Percentiles rank a stretch among this genome's conserved stretches.
Conservation (phyloP, 2,797 vertebrate genomes). For the Neomorphus geoffroyi region DNA sequence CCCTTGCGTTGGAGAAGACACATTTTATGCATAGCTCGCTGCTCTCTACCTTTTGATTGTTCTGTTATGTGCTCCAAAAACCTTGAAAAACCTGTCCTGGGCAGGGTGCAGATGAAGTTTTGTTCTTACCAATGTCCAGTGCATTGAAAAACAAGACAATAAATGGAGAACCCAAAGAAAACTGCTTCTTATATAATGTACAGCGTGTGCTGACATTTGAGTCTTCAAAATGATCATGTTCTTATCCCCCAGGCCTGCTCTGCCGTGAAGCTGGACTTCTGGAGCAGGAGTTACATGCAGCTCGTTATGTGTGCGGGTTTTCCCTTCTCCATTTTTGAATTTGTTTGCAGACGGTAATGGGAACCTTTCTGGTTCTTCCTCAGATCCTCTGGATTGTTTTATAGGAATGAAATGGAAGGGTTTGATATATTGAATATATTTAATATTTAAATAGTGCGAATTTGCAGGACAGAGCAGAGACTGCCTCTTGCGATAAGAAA, state of each 20-base stretch:
- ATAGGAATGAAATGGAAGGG: slow-evolving; percentile 42
- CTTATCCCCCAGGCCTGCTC: slow-evolving; percentile 28
- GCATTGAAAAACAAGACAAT: slow-evolving; percentile 9
- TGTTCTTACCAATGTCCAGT: not conserved
- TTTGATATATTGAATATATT: slow-evolving; percentile 63
- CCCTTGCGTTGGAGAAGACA: not conserved
- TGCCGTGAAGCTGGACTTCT: not conserved
- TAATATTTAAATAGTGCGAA: slow-evolving; percentile 64
- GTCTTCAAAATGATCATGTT: slow-evolving; percentile 38
- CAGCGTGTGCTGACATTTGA: not conserved
- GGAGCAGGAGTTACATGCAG: slow-evolving; percentile 7
- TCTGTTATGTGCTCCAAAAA: not conserved
- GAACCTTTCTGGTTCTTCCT: slow-evolving; percentile 35
- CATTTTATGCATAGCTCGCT: not conserved
- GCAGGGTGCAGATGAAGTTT: not conserved
- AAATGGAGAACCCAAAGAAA: not conserved
- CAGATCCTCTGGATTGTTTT: slow-evolving; percentile 41
- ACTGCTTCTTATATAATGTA: not conserved
- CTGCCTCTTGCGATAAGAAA: slow-evolving; percentile 70
- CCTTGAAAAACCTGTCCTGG: not conserved
- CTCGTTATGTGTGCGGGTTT: slow-evolving; percentile 24
- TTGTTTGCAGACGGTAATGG: slow-evolving; percentile 48
- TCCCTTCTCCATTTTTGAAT: slow-evolving; percentile 18
- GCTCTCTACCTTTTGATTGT: not conserved
- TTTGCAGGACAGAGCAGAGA: slow-evolving; percentile 67